Conservation (phyloP, 2,797 vertebrate genomes). For the Chelonia mydas region DNA sequence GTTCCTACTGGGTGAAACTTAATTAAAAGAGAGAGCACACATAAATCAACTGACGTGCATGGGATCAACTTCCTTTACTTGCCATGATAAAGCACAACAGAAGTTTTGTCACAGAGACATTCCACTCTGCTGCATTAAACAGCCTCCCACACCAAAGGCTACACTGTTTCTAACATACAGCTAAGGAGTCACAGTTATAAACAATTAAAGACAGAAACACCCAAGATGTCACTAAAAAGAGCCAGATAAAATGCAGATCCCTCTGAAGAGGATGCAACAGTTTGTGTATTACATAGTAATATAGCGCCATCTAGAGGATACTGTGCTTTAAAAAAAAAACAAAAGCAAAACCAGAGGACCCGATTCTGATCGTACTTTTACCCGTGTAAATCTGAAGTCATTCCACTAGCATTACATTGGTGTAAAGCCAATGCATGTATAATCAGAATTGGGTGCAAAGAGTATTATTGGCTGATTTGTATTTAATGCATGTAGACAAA, state of each 20-base stretch:
- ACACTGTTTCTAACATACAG: accelerated
- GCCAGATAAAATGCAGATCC: background rate
- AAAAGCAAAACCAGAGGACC: background rate
- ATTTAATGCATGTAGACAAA: background rate
- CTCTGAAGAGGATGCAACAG: background rate
- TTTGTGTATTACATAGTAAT: background rate
- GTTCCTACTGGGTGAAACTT: accelerated
- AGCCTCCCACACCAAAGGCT: accelerated
- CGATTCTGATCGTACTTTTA: background rate
- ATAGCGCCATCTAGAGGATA: conserved; percentile 73
- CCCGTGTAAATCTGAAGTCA: accelerated
- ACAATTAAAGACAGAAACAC: accelerated
- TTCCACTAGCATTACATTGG: background rate
- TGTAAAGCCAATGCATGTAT: background rate
- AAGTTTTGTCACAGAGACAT: accelerated
- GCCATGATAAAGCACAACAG: background rate
- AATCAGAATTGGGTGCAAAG: accelerated
- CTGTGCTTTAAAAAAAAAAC: background rate
- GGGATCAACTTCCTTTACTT: accelerated
- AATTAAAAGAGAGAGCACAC: accelerated
- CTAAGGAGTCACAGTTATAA: accelerated
- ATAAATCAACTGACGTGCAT: accelerated
- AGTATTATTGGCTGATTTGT: accelerated
- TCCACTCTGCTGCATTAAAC: background rate
- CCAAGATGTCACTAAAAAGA: background rate